phyloP scores from a whole-genome alignment of 2,797 vertebrate genomes.

The Paedocypris micromegethes region DNA sequence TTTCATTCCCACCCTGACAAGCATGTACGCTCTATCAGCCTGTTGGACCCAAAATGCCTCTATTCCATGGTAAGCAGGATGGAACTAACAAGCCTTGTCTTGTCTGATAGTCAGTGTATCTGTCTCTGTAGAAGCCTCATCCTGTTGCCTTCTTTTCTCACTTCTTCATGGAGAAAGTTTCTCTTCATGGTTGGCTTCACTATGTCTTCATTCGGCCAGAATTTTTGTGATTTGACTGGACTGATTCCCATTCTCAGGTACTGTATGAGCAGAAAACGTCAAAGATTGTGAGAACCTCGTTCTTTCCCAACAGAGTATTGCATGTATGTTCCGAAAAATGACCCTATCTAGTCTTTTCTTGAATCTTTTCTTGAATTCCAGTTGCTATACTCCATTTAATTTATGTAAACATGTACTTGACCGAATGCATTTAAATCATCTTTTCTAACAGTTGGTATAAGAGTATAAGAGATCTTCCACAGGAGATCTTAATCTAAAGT shows the following conservation, averaged over 20 bases:
- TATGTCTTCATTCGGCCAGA: slow-evolving; percentile 21
- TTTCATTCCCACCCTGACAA: slow-evolving; percentile 40
- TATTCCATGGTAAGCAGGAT: slow-evolving; percentile 41
- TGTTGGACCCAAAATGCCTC: slow-evolving; percentile 28
- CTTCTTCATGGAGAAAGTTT: slow-evolving; percentile 25
- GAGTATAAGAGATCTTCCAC: slow-evolving; percentile 13
- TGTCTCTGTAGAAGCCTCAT: slow-evolving; percentile 34
- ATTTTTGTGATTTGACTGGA: slow-evolving; percentile 20
- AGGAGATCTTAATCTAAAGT: slow-evolving; percentile 36
- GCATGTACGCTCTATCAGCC: slow-evolving; percentile 23
- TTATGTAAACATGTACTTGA: no score
- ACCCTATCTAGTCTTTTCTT: background rate
- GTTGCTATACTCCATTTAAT: background rate
- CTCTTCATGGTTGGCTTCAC: slow-evolving; percentile 41
- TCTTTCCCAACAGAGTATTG: slow-evolving; percentile 12
- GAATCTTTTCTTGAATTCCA: background rate
- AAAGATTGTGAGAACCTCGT: slow-evolving; percentile 31
- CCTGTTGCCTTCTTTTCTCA: slow-evolving; percentile 32
- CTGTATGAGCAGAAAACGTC: slow-evolving; percentile 25
- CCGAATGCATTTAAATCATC: no score
- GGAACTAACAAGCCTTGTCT: slow-evolving; percentile 57
- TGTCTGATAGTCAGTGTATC: slow-evolving; percentile 52
- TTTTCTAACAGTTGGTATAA: no score
- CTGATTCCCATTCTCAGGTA: slow-evolving; percentile 31
- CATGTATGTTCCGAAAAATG: background rate